Conservation (phyloP, 2,113 vertebrate genomes). For the Hymenochirus boettgeri region DNA sequence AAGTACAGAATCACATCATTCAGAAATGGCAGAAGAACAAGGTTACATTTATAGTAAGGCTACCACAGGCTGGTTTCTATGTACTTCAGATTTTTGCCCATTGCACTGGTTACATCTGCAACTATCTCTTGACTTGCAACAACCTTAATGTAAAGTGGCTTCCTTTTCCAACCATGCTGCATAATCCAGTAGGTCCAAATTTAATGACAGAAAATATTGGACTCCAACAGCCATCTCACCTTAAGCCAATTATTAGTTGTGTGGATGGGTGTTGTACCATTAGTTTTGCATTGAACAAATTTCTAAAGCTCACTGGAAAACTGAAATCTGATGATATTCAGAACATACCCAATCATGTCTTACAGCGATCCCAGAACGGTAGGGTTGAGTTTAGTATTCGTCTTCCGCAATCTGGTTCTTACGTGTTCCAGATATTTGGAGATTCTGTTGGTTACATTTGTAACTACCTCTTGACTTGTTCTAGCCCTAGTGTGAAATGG, state of each 20-base stretch:
- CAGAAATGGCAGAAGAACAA: slow-evolving; percentile 20
- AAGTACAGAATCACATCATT: slow-evolving; percentile 36
- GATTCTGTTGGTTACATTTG: slow-evolving; percentile 31
- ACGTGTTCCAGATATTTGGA: slow-evolving; percentile 44
- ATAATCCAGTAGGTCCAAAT: slow-evolving; percentile 45
- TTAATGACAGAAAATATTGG: slow-evolving; percentile 42
- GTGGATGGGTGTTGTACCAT: slow-evolving; percentile 42
- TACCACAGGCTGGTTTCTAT: slow-evolving; percentile 42
- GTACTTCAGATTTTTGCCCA: slow-evolving; percentile 38
- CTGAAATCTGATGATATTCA: slow-evolving; percentile 21
- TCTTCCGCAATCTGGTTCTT: slow-evolving; percentile 43
- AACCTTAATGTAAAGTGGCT: slow-evolving; percentile 41
- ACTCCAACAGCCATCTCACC: slow-evolving; percentile 37
- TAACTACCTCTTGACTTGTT: slow-evolving; percentile 48
- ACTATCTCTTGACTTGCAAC: slow-evolving; percentile 48
- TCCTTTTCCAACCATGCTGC: slow-evolving; percentile 34
- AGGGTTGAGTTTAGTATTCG: slow-evolving; percentile 43
- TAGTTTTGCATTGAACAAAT: slow-evolving; percentile 27
- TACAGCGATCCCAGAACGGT: slow-evolving; percentile 28
- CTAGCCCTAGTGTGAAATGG: slow-evolving; percentile 39
- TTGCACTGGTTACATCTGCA: slow-evolving; percentile 31
- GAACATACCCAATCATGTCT: slow-evolving; percentile 24
- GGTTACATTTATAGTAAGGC: slow-evolving; percentile 37
- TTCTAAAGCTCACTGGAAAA: slow-evolving; percentile 32
- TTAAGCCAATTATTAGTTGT: slow-evolving; percentile 33